These are phyloP conservation scores for Lepidocolaptes lacrymiger DNA, from an alignment of 2,797 vertebrate species.

Conservation along the genomic window DNA sequence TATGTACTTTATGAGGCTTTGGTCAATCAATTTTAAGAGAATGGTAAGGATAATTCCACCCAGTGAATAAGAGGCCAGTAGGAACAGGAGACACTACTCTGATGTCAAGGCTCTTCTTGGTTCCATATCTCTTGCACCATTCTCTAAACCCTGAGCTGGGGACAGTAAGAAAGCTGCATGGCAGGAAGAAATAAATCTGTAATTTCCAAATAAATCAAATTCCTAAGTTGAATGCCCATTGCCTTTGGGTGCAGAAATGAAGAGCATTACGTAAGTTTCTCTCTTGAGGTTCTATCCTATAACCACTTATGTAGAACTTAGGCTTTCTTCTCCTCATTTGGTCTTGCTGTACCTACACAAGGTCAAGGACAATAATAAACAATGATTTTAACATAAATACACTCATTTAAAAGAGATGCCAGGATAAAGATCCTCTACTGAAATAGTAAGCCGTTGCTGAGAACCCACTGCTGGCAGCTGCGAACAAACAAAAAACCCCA, in stretches of 20 bases:
- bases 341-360: not conserved
- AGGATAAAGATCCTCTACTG: not conserved
- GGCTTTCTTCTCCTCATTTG: not conserved
- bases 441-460: not conserved
- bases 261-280: not conserved
- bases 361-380: not conserved
- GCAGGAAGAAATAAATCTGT: not conserved
- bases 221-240: not conserved
- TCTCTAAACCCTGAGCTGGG: not conserved
- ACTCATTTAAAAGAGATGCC: not conserved
- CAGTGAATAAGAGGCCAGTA: not conserved
- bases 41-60: not conserved
- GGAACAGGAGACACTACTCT: not conserved
- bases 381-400: not conserved
- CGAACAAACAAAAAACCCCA: not conserved
- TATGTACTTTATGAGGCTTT: not conserved
- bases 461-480: not conserved
- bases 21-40: not conserved
- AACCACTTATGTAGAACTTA: not conserved
- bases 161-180: not conserved
- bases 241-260: not conserved
- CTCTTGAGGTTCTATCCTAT: not conserved
- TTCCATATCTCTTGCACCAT: not conserved
- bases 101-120: not conserved
- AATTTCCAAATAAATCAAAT: not conserved